These are phyloP conservation scores for Diachrysia chrysitis DNA, from an alignment of 2,888 invertebrate species.

Conservation along the genomic window DNA sequence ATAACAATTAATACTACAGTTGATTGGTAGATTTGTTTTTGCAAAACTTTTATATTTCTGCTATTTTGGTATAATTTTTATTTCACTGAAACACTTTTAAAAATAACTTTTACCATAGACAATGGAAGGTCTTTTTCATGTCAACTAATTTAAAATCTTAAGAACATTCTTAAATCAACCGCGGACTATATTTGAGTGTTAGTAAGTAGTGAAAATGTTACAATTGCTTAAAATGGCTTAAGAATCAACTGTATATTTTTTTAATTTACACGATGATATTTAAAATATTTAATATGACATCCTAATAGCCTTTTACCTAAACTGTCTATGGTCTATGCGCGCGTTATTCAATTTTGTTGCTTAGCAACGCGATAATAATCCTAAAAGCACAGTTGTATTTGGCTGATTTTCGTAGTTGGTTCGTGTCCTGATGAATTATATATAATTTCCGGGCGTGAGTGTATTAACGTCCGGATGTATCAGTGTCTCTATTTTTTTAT, in stretches of 20 bases:
- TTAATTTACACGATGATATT: not conserved
- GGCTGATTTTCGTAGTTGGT: constrained; percentile 48
- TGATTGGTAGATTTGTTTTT: not conserved
- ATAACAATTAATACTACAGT: too few species aligned
- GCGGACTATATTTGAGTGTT: not conserved
- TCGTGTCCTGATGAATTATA: constrained; percentile 49
- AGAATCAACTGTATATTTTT: not conserved
- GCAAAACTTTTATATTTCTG: constrained; percentile 3
- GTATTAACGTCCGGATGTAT: constrained; percentile 6
- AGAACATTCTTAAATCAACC: not conserved
- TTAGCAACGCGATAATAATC: constrained; percentile 75
- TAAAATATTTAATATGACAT: not conserved
- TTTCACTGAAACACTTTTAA: constrained; percentile 23
- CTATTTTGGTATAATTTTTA: constrained; percentile 9
- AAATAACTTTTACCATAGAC: constrained; percentile 32
- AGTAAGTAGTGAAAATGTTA: not conserved
- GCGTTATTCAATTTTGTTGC: constrained; percentile 85
- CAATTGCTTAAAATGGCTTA: not conserved
- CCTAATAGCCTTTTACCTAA: not conserved
- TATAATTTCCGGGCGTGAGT: constrained; percentile 30
- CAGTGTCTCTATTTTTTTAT: constrained; percentile 7
- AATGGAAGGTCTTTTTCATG: not conserved
- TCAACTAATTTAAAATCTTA: not conserved
- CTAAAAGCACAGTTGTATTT: constrained; percentile 73
- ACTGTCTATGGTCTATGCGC: constrained; percentile 68